Conservation (phyloP, 2,113 vertebrate genomes). For the Podarcis muralis region DNA sequence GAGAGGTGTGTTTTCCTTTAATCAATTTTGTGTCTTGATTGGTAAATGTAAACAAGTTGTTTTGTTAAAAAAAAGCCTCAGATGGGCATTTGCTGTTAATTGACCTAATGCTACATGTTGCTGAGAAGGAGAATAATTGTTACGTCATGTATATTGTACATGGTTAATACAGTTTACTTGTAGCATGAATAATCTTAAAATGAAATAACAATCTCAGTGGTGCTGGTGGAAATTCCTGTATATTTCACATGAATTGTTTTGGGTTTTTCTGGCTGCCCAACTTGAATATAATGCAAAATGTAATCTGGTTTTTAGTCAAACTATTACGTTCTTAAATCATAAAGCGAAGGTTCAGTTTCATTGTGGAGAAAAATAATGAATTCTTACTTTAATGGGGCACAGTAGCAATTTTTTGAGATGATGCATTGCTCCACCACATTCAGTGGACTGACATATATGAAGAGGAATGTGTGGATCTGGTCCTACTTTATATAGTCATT, state of each 20-base stretch:
- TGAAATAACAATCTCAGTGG: conserved; percentile 20
- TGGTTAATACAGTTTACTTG: conserved; percentile 23
- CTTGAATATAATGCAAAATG: conserved; percentile 25
- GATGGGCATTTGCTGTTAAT: conserved; percentile 14
- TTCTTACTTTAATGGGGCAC: conserved; percentile 67
- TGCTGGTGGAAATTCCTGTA: conserved; percentile 13
- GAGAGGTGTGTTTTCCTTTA: conserved; percentile 20
- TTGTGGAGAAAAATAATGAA: conserved; percentile 70
- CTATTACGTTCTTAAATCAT: conserved; percentile 56
- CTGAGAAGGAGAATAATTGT: conserved; percentile 25
- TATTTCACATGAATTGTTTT: conserved; percentile 44
- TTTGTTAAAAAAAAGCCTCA: conserved; percentile 27
- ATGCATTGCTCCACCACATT: conserved; percentile 28
- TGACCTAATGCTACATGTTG: background rate
- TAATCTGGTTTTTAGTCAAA: conserved; percentile 53
- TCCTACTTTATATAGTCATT: background rate
- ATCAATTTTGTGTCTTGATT: background rate
- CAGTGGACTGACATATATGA: background rate
- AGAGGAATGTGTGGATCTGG: background rate
- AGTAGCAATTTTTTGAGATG: conserved; percentile 71
- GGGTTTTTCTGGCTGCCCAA: conserved; percentile 45
- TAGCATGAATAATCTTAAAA: conserved; percentile 36
- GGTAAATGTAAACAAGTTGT: background rate
- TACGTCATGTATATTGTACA: conserved; percentile 37
- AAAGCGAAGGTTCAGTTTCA: conserved; percentile 65